phyloP scores from a whole-genome alignment of 2,797 vertebrate species.

The Propithecus deckenii region DNA sequence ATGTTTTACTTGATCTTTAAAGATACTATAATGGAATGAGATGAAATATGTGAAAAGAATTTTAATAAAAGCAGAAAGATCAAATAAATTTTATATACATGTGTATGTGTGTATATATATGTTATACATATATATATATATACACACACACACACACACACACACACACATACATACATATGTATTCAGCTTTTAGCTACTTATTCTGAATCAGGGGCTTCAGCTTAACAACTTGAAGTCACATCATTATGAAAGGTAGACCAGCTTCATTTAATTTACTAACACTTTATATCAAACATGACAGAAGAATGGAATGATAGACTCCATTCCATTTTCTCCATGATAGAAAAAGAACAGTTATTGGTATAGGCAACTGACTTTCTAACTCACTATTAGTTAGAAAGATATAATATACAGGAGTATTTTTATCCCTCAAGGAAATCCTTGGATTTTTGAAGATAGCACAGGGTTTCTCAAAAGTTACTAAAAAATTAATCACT shows the following conservation, averaged over 20 bases:
- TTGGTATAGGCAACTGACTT: background rate
- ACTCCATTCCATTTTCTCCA: too few species aligned
- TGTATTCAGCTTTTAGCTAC: background rate
- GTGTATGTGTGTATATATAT: background rate
- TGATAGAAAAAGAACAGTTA: background rate
- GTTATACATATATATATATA: background rate
- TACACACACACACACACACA: too few species aligned
- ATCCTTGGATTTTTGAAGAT: background rate
- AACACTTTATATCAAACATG: background rate
- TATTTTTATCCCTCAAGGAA: background rate
- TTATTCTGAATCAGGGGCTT: background rate
- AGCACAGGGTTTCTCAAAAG: background rate
- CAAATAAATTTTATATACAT: background rate
- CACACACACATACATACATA: too few species aligned
- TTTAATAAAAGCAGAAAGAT: background rate
- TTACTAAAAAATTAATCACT: background rate
- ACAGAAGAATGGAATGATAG: background rate
- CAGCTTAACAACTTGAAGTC: slow-evolving; percentile 26
- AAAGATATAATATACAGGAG: background rate
- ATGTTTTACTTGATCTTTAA: background rate
- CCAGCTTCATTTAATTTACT: background rate
- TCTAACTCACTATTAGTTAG: background rate
- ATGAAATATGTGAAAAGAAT: background rate
- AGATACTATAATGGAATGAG: background rate
- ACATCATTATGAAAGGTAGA: background rate